These are phyloP conservation scores for Hemicordylus capensis DNA, from an alignment of 2,113 vertebrate genomes.

Conservation along the genomic window DNA sequence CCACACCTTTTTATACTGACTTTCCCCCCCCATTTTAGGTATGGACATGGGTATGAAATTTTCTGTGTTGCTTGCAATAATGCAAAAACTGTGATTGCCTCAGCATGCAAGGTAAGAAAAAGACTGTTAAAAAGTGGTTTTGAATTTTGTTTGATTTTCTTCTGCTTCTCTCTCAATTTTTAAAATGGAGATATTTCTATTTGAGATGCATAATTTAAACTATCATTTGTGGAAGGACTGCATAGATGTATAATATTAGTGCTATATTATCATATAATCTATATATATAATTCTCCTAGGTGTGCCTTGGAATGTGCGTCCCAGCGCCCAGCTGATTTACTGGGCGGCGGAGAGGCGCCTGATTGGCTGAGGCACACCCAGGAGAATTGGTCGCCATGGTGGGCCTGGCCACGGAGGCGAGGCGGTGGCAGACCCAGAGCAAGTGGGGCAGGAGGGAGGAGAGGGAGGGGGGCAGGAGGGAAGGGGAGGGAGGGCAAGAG, in stretches of 20 bases:
- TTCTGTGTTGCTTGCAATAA: conserved; percentile 91
- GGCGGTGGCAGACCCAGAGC: no score
- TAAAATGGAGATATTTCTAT: background rate
- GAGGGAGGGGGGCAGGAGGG: no score
- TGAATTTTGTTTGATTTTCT: background rate
- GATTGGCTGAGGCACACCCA: no score
- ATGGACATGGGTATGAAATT: conserved; percentile 97
- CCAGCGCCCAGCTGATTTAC: no score
- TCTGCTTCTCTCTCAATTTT: no score
- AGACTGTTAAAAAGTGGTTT: background rate
- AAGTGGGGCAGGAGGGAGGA: no score
- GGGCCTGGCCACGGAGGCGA: no score
- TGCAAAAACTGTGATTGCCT: conserved; percentile 86
- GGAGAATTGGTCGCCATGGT: no score
- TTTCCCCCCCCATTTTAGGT: conserved; percentile 78
- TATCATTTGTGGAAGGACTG: background rate
- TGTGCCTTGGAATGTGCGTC: no score
- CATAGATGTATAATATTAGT: background rate
- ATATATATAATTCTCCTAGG: no score
- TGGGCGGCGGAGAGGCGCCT: no score
- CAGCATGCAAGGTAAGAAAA: conserved; percentile 93
- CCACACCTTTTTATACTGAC: background rate
- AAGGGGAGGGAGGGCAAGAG: no score
- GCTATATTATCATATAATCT: background rate
- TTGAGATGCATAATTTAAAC: background rate